These are phyloP conservation scores for Acanthisitta chloris DNA, from an alignment of 2,113 vertebrate species.

Conservation along the genomic window DNA sequence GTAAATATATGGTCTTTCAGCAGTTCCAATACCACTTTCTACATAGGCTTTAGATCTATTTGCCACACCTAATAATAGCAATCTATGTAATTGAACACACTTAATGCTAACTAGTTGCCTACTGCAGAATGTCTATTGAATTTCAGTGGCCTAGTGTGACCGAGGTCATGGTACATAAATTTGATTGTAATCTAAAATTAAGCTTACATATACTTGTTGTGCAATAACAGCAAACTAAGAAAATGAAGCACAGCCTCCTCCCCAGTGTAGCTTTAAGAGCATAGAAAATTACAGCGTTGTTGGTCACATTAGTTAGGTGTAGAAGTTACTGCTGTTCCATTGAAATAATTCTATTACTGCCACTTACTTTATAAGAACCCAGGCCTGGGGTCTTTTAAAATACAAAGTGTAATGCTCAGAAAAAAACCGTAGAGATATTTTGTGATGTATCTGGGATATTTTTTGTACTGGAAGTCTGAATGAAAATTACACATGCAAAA, in stretches of 20 bases:
- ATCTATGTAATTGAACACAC: not conserved
- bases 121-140: not conserved
- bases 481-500: not conserved
- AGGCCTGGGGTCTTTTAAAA: not conserved
- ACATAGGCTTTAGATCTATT: not conserved
- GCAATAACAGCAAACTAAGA: not conserved
- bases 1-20: not conserved
- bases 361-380: fast-evolving
- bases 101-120: not conserved
- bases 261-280: not conserved
- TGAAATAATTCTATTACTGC: not conserved
- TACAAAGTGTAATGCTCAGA: not conserved
- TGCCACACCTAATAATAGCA: not conserved
- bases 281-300: not conserved
- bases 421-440: not conserved
- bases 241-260: not conserved
- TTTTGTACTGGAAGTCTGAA: not conserved
- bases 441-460: not conserved
- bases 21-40: not conserved
- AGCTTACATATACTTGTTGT: not conserved
- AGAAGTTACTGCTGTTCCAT: not conserved
- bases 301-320: not conserved
- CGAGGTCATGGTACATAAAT: not conserved
- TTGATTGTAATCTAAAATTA: not conserved
- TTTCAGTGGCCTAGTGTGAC: not conserved